phyloP scores from a whole-genome alignment of 2,797 vertebrate genomes.

The Oreonectes daqikongensis region DNA sequence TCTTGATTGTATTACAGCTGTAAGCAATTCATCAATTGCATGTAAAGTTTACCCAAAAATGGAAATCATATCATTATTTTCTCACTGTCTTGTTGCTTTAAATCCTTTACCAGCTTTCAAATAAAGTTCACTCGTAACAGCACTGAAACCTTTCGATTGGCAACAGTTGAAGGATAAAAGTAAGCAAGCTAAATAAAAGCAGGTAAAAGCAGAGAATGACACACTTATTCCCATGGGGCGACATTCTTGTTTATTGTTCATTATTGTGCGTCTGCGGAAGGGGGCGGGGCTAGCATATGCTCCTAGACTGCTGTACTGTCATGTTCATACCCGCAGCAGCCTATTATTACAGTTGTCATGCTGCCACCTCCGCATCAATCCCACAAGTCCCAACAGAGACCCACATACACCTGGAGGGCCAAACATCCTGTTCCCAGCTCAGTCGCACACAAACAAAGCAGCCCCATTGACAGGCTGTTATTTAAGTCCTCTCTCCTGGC shows the following conservation, averaged over 20 bases:
- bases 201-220: too few species aligned
- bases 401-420: constrained; percentile 69
- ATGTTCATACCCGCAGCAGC: constrained; percentile 75
- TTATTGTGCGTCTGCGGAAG: constrained; percentile 66
- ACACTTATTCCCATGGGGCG: too few species aligned
- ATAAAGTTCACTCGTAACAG: too few species aligned
- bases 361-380: constrained; percentile 69
- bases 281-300: constrained; percentile 67
- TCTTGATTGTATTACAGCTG: too few species aligned
- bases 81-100: too few species aligned
- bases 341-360: constrained; percentile 78
- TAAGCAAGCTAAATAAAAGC: too few species aligned
- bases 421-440: constrained; percentile 73
- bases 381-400: constrained; percentile 76
- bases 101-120: too few species aligned
- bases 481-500: constrained; percentile 52
- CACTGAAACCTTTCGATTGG: too few species aligned
- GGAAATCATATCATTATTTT: too few species aligned
- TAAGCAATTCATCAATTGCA: too few species aligned
- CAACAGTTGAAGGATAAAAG: too few species aligned
- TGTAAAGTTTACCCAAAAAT: too few species aligned
- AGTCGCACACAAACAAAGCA: constrained; percentile 62
- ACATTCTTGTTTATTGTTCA: constrained; percentile 33
- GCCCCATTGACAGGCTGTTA: constrained; percentile 33
- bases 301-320: constrained; percentile 61